phyloP scores from a whole-genome alignment of 2,888 invertebrate genomes.

The Saturnia pavonia region DNA sequence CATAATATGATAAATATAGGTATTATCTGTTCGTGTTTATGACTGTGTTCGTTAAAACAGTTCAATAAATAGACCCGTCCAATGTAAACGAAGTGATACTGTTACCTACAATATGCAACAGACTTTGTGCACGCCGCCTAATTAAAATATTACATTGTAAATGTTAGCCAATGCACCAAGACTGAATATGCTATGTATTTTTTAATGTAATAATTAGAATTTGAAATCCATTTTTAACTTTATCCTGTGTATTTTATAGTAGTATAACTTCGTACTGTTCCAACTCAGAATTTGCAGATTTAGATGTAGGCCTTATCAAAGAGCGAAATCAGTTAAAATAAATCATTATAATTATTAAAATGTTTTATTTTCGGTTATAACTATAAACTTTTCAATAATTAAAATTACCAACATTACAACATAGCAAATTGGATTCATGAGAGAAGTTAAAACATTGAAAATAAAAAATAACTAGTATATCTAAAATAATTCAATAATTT shows the following conservation, averaged over 20 bases:
- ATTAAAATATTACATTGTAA: slow-evolving; percentile 67
- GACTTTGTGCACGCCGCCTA: slow-evolving; percentile 56
- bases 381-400: neutral
- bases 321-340: too few species aligned
- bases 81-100: slow-evolving; percentile 29
- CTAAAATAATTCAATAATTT: slow-evolving; percentile 53
- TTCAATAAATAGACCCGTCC: slow-evolving; percentile 27
- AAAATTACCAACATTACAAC: neutral
- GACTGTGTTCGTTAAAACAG: slow-evolving; percentile 24
- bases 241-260: neutral
- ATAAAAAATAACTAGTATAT: slow-evolving; percentile 31
- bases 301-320: neutral
- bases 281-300: neutral
- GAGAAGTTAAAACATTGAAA: neutral
- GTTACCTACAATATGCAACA: slow-evolving; percentile 38
- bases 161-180: slow-evolving; percentile 41
- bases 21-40: neutral
- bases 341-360: too few species aligned
- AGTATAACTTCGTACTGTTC: neutral
- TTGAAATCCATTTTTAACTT: neutral
- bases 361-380: neutral
- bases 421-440: neutral
- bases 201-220: slow-evolving; percentile 48
- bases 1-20: neutral
- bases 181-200: slow-evolving; percentile 45